A percentile compares a stretch with the other conserved stretches of the same genome.
phyloP scores from a whole-genome alignment of 2,797 vertebrate species.

The Phataginus tricuspis region DNA sequence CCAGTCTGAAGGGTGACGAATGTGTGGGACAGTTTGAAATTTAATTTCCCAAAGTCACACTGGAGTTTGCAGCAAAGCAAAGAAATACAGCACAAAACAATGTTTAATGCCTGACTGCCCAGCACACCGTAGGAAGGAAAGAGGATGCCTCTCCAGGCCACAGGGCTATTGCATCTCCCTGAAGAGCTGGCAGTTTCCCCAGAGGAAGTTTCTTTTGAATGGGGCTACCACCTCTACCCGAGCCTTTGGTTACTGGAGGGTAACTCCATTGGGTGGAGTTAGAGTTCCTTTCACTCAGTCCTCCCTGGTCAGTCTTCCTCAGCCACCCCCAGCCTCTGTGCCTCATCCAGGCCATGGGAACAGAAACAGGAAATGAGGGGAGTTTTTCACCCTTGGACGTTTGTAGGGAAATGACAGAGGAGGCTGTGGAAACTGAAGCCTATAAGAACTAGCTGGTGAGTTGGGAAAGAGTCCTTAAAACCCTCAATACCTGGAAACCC shows the following conservation, averaged over 20 bases:
- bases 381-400: not conserved
- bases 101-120: not conserved
- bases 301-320: not conserved
- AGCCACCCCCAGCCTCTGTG: not conserved
- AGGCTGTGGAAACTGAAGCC: not conserved
- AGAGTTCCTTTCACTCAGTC: not conserved
- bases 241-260: not conserved
- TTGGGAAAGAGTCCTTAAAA: not conserved
- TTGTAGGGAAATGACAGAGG: not conserved
- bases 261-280: not conserved
- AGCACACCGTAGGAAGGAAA: not conserved
- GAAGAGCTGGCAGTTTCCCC: not conserved
- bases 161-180: not conserved
- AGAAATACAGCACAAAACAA: not conserved
- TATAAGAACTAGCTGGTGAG: not conserved
- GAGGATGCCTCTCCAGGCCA: not conserved
- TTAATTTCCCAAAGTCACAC: not conserved
- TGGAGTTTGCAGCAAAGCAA: not conserved
- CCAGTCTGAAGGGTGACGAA: not conserved
- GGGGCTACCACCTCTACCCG: not conserved
- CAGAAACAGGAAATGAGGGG: not conserved
- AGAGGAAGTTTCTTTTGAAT: rapidly evolving
- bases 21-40: not conserved
- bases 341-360: not conserved
- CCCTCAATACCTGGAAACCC: not conserved